Evolutionary conservation across 2,113 vertebrate genomes (phyloP), one percentile per base, ranked within the genome.

Genomic region (Glaucomys volans): DNA sequence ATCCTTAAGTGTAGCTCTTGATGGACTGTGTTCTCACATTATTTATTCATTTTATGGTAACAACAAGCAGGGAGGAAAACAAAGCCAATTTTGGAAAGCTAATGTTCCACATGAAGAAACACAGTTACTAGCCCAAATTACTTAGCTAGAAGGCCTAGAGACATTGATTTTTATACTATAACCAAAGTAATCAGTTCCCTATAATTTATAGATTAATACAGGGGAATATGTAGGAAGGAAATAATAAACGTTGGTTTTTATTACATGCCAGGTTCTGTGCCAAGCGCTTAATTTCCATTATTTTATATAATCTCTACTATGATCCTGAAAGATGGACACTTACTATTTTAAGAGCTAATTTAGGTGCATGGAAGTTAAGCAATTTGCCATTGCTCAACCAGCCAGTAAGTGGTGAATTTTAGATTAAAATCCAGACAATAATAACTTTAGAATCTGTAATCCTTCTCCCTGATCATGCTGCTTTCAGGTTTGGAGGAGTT

Each of bases 61-160:
- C 20, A 69, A 44, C 2, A 75, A 66, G 14, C n/a, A 52, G n/a
- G 85, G 76, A 85, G 20, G 10, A 93, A 76, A 86, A 66, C 28
- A 89, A 69, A 95, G 13, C n/a, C 26, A 54, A 32, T 52, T 77
- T 79, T 79, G 52, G n/a, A 42, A 85, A 4, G 2, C 8, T 82
- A 94, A 90, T 94, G 67, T 89, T 89, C 91, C 4, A 20, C n/a
- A 42, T 42, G 37, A 94, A 80, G 87, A 83, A 94, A n/a, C 1
- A 26, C 40, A 80, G 67, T 85, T 90, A 67, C 44, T 37, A 47
- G 22, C 0, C 1, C 0, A 69, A 76, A 30, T 76, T 87, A 71
- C 12, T 67, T 82, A 79, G 2, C 50, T 82, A 42, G 18, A 85
- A 44, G 9, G 8, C 2, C 24, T 59, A 37, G 4, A 85, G 52